Percentiles rank a stretch among this genome's conserved stretches.
These are phyloP conservation scores for Miniopterus natalensis DNA, from an alignment of 2,113 vertebrate genomes.

Conservation along the genomic window DNA sequence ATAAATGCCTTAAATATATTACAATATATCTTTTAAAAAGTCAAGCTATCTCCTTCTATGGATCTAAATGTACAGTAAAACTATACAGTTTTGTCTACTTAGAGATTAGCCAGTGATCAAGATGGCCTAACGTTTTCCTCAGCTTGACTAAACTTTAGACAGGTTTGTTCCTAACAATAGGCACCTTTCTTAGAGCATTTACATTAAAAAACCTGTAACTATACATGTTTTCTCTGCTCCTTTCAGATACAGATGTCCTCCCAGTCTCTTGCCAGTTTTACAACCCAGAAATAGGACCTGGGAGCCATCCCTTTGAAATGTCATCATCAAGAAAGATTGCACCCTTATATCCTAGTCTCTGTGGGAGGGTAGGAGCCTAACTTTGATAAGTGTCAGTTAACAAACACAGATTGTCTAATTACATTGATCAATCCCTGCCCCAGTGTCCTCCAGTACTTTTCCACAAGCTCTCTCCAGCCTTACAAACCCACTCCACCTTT, in stretches of 20 bases:
- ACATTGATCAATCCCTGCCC: not conserved
- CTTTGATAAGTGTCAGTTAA: not conserved
- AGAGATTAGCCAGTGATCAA: not conserved
- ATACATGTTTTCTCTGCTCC: not conserved
- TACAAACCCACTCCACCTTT: not conserved
- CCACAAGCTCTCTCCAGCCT: not conserved
- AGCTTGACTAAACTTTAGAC: not conserved
- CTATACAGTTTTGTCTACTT: not conserved
- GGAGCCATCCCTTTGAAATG: not conserved
- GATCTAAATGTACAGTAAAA: not conserved
- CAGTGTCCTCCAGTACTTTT: not conserved
- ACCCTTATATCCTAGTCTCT: too few species aligned
- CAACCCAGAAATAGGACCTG: not conserved
- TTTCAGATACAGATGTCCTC: constrained; percentile 3
- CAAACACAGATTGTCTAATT: not conserved
- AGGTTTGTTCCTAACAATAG: not conserved
- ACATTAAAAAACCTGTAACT: constrained; percentile 39
- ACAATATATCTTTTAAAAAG: not conserved
- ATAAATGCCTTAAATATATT: not conserved
- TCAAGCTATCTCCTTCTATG: not conserved
- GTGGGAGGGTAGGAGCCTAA: not conserved
- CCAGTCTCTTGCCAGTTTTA: not conserved
- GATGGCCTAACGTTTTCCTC: not conserved
- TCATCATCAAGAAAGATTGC: not conserved
- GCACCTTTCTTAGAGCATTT: not conserved